Evolutionary conservation across 2,113 vertebrate species (phyloP).

Genomic region (Pimephales promelas): DNA sequence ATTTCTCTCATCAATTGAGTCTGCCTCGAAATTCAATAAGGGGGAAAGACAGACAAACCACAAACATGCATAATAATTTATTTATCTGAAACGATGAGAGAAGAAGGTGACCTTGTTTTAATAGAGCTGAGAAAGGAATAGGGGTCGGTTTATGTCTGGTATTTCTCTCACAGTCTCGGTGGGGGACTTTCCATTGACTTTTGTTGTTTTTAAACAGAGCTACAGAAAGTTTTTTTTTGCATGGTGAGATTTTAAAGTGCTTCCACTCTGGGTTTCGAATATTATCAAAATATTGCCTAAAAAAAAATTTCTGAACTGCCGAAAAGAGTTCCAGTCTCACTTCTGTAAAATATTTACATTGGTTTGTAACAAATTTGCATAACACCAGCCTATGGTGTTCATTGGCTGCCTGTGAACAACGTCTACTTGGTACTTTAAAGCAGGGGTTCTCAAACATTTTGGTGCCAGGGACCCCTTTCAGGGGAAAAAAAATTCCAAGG

Average conservation of each 20-base stretch:
- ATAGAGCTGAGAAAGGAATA: slow-evolving; percentile 10
- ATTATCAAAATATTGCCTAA: no score
- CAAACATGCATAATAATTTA: slow-evolving; percentile 55
- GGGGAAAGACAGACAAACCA: slow-evolving; percentile 47
- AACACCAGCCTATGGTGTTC: no score
- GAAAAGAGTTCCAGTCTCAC: no score
- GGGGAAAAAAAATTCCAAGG: no score
- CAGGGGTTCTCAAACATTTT: no score
- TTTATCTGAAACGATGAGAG: slow-evolving; percentile 48
- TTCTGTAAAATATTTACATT: no score
- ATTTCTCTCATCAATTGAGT: slow-evolving; percentile 48
- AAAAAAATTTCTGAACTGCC: no score
- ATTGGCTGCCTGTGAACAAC: no score
- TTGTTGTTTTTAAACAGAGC: background rate
- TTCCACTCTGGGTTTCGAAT: no score
- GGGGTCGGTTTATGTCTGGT: slow-evolving; percentile 2
- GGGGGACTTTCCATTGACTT: background rate
- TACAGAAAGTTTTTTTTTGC: background rate
- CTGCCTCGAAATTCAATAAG: slow-evolving; percentile 51
- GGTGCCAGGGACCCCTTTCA: no score
- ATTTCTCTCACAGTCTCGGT: slow-evolving; percentile 1
- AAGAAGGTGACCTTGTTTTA: slow-evolving; percentile 44
- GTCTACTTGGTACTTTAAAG: no score
- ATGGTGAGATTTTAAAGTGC: background rate
- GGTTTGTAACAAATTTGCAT: no score